Conservation (phyloP, 2,888 invertebrate species). For the Monoplex corrugatus region DNA sequence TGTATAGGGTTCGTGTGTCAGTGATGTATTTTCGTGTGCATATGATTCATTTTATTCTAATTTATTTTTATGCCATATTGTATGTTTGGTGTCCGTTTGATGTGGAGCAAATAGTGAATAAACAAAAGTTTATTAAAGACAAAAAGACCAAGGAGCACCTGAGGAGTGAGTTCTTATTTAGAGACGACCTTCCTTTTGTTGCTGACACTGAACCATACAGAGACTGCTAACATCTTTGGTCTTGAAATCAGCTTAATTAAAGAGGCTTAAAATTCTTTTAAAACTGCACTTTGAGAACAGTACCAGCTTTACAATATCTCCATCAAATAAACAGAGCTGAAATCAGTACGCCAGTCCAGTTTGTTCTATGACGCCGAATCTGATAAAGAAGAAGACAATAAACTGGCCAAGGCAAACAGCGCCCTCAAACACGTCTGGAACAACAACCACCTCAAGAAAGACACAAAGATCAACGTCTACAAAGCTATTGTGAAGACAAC, state of each 20-base stretch:
- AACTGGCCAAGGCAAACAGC: slow-evolving; percentile 27
- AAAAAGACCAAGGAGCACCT: background rate
- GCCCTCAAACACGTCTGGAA: slow-evolving; percentile 29
- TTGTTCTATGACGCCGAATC: background rate
- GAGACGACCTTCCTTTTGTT: background rate
- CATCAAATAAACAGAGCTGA: background rate
- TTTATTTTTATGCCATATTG: background rate
- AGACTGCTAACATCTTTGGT: slow-evolving; percentile 13
- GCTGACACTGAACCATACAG: background rate
- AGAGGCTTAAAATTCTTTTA: background rate
- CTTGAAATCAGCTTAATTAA: slow-evolving; percentile 19
- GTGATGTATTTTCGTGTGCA: no score
- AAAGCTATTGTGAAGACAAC: background rate
- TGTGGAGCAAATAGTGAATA: background rate
- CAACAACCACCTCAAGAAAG: slow-evolving; percentile 27
- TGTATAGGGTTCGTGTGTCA: no score
- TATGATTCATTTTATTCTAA: no score
- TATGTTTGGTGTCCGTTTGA: slow-evolving; percentile 15
- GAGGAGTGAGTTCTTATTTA: background rate
- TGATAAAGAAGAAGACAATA: slow-evolving; percentile 14
- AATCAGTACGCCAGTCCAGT: background rate
- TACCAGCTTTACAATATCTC: background rate
- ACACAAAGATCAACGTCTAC: slow-evolving; percentile 11
- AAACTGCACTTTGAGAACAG: background rate
- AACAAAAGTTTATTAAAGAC: no score